These are phyloP conservation scores for Drosophila pseudoobscura DNA, from an alignment of 1,140 invertebrate genomes.

Conservation along the genomic window DNA sequence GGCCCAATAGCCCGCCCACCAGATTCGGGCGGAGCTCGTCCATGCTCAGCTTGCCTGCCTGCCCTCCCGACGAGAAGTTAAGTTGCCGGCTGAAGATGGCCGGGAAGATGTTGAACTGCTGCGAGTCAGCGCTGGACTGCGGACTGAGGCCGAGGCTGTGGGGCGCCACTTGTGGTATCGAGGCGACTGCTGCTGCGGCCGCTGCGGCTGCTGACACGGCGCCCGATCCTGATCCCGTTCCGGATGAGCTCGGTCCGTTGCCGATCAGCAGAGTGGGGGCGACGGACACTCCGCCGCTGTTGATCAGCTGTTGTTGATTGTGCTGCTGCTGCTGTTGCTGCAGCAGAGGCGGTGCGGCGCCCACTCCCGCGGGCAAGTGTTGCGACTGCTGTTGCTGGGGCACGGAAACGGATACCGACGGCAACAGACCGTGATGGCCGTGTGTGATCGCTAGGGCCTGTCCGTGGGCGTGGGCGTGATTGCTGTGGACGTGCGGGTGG, in stretches of 20 bases:
- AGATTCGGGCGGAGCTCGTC: constrained; percentile 92
- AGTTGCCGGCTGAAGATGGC: constrained; percentile 93
- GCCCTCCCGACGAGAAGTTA: constrained; percentile 90
- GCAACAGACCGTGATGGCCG: constrained; percentile 78
- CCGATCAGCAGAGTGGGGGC: constrained; percentile 65
- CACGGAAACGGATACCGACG: constrained; percentile 31
- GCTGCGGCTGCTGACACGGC: constrained; percentile 43
- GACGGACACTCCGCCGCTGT: constrained; percentile 43
- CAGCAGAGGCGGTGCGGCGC: constrained; percentile 49
- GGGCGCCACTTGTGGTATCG: constrained; percentile 67
- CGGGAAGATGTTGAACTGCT: constrained; percentile 95
- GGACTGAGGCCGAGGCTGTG: constrained; percentile 85
- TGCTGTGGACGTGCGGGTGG: constrained; percentile 35
- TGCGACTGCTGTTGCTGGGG: constrained; percentile 54
- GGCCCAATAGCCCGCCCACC: constrained; percentile 89
- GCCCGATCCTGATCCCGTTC: constrained; percentile 77
- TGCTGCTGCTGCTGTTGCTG: constrained; percentile 59
- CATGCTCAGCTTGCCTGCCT: constrained; percentile 85
- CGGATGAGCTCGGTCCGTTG: constrained; percentile 75
- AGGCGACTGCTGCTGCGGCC: constrained; percentile 77
- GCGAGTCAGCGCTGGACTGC: constrained; percentile 85
- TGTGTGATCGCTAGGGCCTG: constrained; percentile 61
- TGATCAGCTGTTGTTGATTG: constrained; percentile 49
- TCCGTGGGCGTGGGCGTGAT: constrained; percentile 60
- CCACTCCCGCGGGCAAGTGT: constrained; percentile 24